A percentile compares a stretch with the other conserved stretches of the same genome.
phyloP scores from a whole-genome alignment of 2,797 vertebrate genomes.

The Eulemur coronatus region DNA sequence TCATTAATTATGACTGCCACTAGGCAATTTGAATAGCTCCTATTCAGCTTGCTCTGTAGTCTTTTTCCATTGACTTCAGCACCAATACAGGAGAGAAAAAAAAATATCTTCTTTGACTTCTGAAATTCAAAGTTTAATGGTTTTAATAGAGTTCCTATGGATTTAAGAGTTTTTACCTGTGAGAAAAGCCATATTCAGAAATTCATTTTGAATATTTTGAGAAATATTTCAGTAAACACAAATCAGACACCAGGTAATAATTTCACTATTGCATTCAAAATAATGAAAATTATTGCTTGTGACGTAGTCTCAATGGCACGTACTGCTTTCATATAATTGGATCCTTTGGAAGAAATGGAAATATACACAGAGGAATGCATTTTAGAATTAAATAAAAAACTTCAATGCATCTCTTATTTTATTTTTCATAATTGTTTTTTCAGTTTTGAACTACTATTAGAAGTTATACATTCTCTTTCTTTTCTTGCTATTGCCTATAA shows the following conservation, averaged over 20 bases:
- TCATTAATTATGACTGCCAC: not conserved
- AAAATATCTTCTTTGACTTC: not conserved
- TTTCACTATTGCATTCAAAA: not conserved
- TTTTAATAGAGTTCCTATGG: not conserved
- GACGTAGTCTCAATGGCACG: not conserved
- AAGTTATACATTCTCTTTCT: not conserved
- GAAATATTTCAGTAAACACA: conserved; percentile 11
- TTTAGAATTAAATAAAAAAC: not conserved
- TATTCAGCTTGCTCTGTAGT: not conserved
- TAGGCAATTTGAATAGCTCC: not conserved
- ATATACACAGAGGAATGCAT: not conserved
- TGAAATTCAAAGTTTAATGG: not conserved
- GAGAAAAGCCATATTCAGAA: not conserved
- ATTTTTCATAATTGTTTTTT: not conserved
- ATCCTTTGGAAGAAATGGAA: conserved; percentile 7
- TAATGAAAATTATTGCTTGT: not conserved
- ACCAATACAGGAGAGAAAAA: not conserved
- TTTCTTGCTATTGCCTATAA: not conserved
- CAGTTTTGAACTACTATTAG: not conserved
- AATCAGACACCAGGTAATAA: not conserved
- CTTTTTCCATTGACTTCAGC: not conserved
- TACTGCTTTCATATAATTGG: not conserved
- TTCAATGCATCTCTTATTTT: not conserved
- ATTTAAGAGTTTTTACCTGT: not conserved
- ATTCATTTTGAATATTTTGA: not conserved